Evolutionary conservation across 2,888 invertebrate genomes (phyloP).

Genomic region (Eulithis prunata): DNA sequence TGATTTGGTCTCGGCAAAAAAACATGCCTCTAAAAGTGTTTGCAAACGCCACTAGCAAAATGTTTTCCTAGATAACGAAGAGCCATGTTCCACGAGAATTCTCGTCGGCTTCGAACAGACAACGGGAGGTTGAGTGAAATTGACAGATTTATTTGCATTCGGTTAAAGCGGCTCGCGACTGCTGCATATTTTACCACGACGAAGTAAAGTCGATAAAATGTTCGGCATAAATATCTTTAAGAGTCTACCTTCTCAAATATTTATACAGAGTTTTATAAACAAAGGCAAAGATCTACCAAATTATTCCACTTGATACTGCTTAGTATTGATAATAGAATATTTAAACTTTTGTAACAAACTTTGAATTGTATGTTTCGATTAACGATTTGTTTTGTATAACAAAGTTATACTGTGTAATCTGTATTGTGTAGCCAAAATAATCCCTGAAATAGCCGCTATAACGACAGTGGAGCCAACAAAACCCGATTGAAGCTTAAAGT

Average conservation of each 20-base stretch:
- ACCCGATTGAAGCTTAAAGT: slow-evolving; percentile 32
- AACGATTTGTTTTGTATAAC: not conserved
- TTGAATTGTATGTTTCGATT: not conserved
- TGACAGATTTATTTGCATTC: slow-evolving; percentile 82
- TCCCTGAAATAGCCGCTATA: slow-evolving; percentile 26
- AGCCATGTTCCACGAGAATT: slow-evolving; percentile 28
- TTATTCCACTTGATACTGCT: too few species aligned
- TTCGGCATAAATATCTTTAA: slow-evolving; percentile 47
- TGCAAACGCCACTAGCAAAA: slow-evolving; percentile 22
- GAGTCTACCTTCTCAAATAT: slow-evolving; percentile 8
- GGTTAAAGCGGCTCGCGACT: slow-evolving; percentile 71
- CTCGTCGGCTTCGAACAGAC: slow-evolving; percentile 46
- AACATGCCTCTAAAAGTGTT: slow-evolving; percentile 9
- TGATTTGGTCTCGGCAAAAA: slow-evolving; percentile 7
- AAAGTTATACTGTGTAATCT: slow-evolving; percentile 23
- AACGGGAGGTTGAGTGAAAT: slow-evolving; percentile 77
- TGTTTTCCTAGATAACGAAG: slow-evolving; percentile 31
- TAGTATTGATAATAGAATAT: too few species aligned
- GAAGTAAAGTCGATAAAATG: slow-evolving; percentile 34
- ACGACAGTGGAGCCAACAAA: slow-evolving; percentile 31
- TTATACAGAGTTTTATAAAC: slow-evolving; percentile 1
- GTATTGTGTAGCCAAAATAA: slow-evolving; percentile 30
- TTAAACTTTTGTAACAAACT: too few species aligned
- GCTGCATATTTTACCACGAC: slow-evolving; percentile 73
- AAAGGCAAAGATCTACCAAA: not conserved